Evolutionary conservation across 1,140 invertebrate species (phyloP).

Genomic region (Eufriesea mexicana): DNA sequence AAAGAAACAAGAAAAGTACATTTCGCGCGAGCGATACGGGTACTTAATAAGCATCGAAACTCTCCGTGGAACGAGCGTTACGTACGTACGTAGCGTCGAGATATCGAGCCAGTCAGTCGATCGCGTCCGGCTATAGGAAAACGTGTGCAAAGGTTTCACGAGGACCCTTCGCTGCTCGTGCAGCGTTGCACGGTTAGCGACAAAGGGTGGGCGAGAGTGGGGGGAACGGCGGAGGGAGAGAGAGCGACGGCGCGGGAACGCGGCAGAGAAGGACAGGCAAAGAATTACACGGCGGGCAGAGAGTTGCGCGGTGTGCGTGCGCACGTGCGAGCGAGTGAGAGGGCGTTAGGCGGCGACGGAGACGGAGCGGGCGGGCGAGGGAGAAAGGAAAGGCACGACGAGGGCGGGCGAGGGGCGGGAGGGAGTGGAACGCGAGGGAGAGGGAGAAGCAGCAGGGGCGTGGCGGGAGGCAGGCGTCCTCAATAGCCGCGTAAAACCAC

Average conservation of each 20-base stretch:
- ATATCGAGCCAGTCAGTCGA: background rate
- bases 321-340: background rate
- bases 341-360: background rate
- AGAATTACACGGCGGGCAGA: background rate
- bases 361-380: background rate
- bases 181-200: conserved; percentile 15
- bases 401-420: background rate
- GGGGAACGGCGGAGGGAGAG: background rate
- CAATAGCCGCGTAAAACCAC: conserved; percentile 80
- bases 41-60: too few species aligned
- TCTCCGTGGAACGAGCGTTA: too few species aligned
- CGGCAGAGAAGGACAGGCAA: background rate
- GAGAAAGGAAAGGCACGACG: background rate
- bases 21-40: too few species aligned
- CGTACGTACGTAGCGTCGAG: background rate
- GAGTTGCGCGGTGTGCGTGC: too few species aligned
- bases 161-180: conserved; percentile 1
- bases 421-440: background rate
- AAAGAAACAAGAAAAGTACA: too few species aligned
- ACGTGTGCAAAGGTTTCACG: background rate
- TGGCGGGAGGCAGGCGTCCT: conserved; percentile 73
- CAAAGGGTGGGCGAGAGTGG: background rate
- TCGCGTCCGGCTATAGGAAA: background rate
- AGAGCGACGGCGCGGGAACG: background rate
- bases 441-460: conserved; percentile 52